Percentiles rank a stretch among this genome's conserved stretches.
Conservation (phyloP, 37 sponge, comb jelly and placozoan genomes). For the Diacarnus erythraeanus region DNA sequence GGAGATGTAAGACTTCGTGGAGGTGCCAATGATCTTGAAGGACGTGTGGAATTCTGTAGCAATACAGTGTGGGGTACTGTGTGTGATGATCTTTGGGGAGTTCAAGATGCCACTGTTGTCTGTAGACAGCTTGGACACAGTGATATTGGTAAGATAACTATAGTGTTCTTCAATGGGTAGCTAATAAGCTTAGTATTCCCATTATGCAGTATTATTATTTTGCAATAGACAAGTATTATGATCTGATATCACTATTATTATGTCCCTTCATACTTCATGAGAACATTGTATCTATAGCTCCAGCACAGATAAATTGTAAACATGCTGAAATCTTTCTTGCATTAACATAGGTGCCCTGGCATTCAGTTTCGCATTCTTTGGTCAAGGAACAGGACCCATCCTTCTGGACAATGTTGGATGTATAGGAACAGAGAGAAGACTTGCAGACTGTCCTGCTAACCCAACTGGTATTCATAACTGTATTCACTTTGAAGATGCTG, state of each 20-base stretch:
- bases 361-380: neutral
- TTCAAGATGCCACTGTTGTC: neutral
- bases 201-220: too few species aligned
- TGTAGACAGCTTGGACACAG: neutral
- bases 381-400: neutral
- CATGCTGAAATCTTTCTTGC: too few species aligned
- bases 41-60: neutral
- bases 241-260: too few species aligned
- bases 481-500: neutral
- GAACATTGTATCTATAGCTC: too few species aligned
- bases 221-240: too few species aligned
- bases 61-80: neutral
- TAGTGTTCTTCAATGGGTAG: too few species aligned
- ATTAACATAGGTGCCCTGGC: neutral
- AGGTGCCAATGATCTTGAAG: neutral
- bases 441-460: neutral
- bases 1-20: neutral
- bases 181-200: neutral
- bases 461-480: neutral
- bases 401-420: neutral
- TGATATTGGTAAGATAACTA: neutral
- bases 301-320: too few species aligned
- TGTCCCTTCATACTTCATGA: too few species aligned
- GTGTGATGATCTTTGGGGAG: neutral
- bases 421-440: neutral